phyloP scores from a whole-genome alignment of 2,888 invertebrate genomes.

The Catocala nupta region DNA sequence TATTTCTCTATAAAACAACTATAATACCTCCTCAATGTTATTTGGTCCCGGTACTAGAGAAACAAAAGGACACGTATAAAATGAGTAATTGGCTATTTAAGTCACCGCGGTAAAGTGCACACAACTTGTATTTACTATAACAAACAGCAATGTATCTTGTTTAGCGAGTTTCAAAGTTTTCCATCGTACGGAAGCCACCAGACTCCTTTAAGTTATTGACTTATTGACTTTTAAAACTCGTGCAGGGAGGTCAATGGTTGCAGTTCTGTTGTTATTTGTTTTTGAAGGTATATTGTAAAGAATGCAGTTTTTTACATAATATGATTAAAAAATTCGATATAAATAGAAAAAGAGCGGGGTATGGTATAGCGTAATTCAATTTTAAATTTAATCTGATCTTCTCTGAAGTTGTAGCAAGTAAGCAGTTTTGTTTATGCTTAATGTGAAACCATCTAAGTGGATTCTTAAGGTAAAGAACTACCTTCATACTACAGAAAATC shows the following conservation, averaged over 20 bases:
- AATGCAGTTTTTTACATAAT: background rate
- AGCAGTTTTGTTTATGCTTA: no score
- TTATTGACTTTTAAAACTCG: slow-evolving; percentile 62
- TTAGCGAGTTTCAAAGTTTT: slow-evolving; percentile 63
- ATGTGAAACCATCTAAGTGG: no score
- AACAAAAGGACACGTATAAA: slow-evolving; percentile 38
- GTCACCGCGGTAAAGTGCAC: slow-evolving; percentile 32
- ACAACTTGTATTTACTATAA: slow-evolving; percentile 32
- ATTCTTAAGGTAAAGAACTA: no score
- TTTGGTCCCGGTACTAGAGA: slow-evolving; percentile 12
- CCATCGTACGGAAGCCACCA: slow-evolving; percentile 45
- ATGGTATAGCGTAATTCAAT: no score
- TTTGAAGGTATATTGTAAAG: slow-evolving; percentile 19
- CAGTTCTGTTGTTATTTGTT: slow-evolving; percentile 24
- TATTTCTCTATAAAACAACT: slow-evolving; percentile 19
- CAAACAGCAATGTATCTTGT: slow-evolving; percentile 68
- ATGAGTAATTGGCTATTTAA: slow-evolving; percentile 52
- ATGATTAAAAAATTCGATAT: no score
- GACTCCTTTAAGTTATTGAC: slow-evolving; percentile 56
- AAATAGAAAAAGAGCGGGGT: no score
- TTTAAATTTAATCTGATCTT: no score
- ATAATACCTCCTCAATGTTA: slow-evolving; percentile 20
- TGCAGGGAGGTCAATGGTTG: slow-evolving; percentile 33
- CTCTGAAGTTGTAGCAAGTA: no score
- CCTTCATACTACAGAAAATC: no score